Conservation (phyloP, 2,888 invertebrate species). For the Amphipyra tragopoginis region DNA sequence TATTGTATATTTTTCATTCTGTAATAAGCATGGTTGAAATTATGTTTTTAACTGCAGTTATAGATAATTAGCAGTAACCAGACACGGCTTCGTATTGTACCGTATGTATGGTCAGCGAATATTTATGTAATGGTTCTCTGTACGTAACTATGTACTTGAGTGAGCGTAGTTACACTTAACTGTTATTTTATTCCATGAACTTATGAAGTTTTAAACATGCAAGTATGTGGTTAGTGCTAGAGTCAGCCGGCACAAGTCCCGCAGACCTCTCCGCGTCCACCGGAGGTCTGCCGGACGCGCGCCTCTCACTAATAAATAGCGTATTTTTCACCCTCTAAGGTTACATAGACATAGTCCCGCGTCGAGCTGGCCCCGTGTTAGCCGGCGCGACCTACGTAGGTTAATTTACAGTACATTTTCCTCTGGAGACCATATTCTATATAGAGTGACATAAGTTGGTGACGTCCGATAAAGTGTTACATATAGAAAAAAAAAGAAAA, state of each 20-base stretch:
- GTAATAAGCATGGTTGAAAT: conserved; percentile 15
- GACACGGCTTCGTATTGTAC: conserved; percentile 10
- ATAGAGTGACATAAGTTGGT: conserved; percentile 82
- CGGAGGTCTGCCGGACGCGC: too few species aligned
- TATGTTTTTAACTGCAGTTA: conserved; percentile 3
- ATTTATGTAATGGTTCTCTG: conserved; percentile 12
- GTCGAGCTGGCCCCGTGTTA: conserved; percentile 6
- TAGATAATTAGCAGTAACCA: conserved; percentile 1
- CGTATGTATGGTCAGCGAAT: conserved; percentile 2
- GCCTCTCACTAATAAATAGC: conserved; percentile 51
- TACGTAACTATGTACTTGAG: conserved; percentile 37
- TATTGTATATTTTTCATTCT: conserved; percentile 41
- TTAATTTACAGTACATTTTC: conserved; percentile 80
- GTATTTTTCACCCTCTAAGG: conserved; percentile 71
- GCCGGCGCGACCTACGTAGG: conserved; percentile 60
- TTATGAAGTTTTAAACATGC: conserved; percentile 21
- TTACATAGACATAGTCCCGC: conserved; percentile 68
- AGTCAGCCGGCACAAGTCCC: too few species aligned
- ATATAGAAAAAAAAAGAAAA: conserved; percentile 82
- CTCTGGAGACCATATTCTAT: conserved; percentile 76
- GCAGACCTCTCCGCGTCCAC: too few species aligned
- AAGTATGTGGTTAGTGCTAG: conserved; percentile 47
- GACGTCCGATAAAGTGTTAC: conserved; percentile 85
- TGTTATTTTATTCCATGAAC: conserved; percentile 26
- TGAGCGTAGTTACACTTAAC: conserved; percentile 13